phyloP scores from a whole-genome alignment of 1,140 invertebrate species.

The Epicauta chinensis region DNA sequence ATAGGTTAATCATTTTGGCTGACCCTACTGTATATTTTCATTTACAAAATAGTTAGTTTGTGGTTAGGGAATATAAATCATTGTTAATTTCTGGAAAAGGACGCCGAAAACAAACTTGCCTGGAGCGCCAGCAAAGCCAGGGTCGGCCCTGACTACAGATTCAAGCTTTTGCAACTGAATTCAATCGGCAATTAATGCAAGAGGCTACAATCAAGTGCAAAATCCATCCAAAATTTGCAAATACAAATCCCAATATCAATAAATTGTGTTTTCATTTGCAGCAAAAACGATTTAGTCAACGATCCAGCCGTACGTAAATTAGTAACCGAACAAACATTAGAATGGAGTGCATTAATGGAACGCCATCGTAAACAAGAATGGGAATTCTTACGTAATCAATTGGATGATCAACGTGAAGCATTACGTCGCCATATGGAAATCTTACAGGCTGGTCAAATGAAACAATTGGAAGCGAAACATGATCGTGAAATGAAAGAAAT shows the following conservation, averaged over 20 bases:
- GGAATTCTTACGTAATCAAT: slow-evolving; percentile 73
- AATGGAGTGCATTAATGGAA: slow-evolving; percentile 89
- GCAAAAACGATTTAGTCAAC: slow-evolving; percentile 71
- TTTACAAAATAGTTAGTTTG: no score
- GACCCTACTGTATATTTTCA: no score
- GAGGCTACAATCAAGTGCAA: no score
- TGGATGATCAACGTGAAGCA: slow-evolving; percentile 78
- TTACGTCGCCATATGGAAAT: slow-evolving; percentile 80
- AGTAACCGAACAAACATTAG: slow-evolving; percentile 82
- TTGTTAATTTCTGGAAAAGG: no score
- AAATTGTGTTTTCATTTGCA: slow-evolving; percentile 41
- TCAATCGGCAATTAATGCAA: no score
- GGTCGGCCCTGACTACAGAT: no score
- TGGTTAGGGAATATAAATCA: no score
- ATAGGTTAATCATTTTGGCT: no score
- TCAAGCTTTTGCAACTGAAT: no score
- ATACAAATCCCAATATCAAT: slow-evolving; percentile 6
- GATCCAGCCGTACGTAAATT: slow-evolving; percentile 74
- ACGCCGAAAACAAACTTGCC: no score
- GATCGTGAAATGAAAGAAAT: slow-evolving; percentile 95
- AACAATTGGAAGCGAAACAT: slow-evolving; percentile 83
- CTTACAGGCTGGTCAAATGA: slow-evolving; percentile 81
- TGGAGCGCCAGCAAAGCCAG: no score
- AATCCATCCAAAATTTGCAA: no score
- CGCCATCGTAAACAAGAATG: slow-evolving; percentile 89